A percentile compares a stretch with the other conserved stretches of the same genome.
phyloP scores from a whole-genome alignment of 1,140 invertebrate genomes.

The Laupala kohalensis region DNA sequence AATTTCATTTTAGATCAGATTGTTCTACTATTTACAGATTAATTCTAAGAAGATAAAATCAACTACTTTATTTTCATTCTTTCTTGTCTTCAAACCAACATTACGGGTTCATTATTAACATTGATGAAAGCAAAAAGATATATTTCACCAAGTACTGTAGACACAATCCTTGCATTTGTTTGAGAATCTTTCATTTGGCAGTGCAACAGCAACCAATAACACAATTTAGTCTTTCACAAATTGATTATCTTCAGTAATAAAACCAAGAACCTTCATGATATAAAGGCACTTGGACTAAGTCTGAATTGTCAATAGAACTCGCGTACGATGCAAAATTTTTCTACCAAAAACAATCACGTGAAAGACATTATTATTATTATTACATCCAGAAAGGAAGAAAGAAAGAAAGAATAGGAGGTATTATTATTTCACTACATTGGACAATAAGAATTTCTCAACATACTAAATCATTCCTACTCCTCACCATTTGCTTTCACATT shows the following conservation, averaged over 20 bases:
- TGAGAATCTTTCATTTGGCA: not conserved
- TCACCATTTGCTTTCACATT: not conserved
- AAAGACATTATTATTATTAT: not conserved
- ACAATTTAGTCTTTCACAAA: not conserved
- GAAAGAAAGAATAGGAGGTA: not conserved
- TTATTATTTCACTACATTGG: not conserved
- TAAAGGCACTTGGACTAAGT: not conserved
- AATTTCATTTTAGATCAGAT: not conserved
- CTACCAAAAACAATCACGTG: not conserved
- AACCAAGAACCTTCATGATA: not conserved
- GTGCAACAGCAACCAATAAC: not conserved
- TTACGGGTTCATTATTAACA: not conserved
- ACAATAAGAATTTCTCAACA: not conserved
- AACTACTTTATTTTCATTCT: not conserved
- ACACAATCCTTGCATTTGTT: not conserved
- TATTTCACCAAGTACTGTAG: not conserved
- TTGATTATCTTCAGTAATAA: not conserved
- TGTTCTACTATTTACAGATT: not conserved
- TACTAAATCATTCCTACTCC: not conserved
- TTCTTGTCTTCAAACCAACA: not conserved
- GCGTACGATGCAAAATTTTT: not conserved
- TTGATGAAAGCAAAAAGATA: not conserved
- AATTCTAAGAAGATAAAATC: not conserved
- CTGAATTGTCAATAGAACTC: not conserved
- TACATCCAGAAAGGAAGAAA: not conserved